Evolutionary conservation across 2,888 invertebrate genomes (phyloP).

Genomic region (Pristionchus arcanus): DNA sequence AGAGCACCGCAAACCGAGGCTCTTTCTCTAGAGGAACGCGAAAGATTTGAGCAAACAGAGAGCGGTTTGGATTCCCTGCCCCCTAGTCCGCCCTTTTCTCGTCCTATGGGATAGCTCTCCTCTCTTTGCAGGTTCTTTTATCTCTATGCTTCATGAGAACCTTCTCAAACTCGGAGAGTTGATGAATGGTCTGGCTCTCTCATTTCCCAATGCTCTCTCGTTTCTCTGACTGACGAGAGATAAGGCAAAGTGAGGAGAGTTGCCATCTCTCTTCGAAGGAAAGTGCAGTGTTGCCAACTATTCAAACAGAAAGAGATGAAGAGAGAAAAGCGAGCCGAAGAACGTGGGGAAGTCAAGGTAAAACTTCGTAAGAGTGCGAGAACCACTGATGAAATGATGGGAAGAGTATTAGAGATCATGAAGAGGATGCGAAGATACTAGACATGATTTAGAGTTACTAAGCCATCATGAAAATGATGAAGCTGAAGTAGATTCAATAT

Average conservation of each 20-base stretch:
- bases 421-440: not conserved
- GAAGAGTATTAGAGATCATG: not conserved
- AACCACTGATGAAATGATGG: not conserved
- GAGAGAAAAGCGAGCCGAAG: not conserved
- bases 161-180: not conserved
- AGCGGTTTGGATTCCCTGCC: not conserved
- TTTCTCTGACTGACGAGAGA: too few species aligned
- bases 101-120: not conserved
- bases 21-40: constrained; percentile 1
- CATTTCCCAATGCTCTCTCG: too few species aligned
- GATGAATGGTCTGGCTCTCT: too few species aligned
- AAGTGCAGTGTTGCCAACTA: constrained; percentile 20
- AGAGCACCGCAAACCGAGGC: not conserved
- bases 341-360: constrained; percentile 38
- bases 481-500: too few species aligned
- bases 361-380: constrained; percentile 12
- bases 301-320: not conserved
- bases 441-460: not conserved
- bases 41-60: constrained; percentile 39
- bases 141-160: not conserved
- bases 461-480: not conserved
- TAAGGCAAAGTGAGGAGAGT: too few species aligned
- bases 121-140: not conserved
- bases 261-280: not conserved
- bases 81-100: not conserved